These are phyloP conservation scores for Erythrocercus mccallii DNA, from an alignment of 2,113 vertebrate genomes.

Conservation along the genomic window DNA sequence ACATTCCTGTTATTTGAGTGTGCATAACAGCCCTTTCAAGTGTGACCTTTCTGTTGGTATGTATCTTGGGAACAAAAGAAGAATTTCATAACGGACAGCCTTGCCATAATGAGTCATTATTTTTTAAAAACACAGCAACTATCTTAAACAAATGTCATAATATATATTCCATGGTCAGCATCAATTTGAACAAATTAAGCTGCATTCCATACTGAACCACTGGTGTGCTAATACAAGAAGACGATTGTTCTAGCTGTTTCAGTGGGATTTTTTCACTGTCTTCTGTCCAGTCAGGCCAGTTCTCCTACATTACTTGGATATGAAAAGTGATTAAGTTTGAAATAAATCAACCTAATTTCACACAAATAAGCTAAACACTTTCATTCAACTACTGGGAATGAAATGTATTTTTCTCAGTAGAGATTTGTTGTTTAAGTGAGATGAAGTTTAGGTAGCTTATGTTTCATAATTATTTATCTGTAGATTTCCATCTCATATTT, in stretches of 20 bases:
- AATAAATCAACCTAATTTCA: slow-evolving; percentile 7
- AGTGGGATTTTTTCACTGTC: slow-evolving; percentile 59
- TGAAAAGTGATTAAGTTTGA: slow-evolving; percentile 11
- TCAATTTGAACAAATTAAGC: slow-evolving; percentile 48
- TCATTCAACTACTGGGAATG: neutral
- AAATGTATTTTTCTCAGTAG: neutral
- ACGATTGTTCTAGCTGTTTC: slow-evolving; percentile 60
- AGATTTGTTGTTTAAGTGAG: neutral
- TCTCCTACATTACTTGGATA: slow-evolving; percentile 60
- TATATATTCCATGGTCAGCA: slow-evolving; percentile 65
- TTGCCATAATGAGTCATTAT: slow-evolving; percentile 74
- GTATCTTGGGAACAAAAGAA: slow-evolving; percentile 67
- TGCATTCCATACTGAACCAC: slow-evolving; percentile 63
- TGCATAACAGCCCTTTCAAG: slow-evolving; percentile 61
- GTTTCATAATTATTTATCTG: slow-evolving; percentile 9
- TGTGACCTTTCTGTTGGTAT: slow-evolving; percentile 72
- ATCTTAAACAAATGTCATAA: slow-evolving; percentile 76
- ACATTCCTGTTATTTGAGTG: slow-evolving; percentile 12
- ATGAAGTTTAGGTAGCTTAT: neutral
- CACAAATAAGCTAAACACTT: neutral
- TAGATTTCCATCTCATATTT: neutral
- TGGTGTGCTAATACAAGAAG: slow-evolving; percentile 57
- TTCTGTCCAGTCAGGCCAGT: slow-evolving; percentile 50
- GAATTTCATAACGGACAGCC: slow-evolving; percentile 59
- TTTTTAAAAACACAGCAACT: slow-evolving; percentile 63